Percentiles rank a stretch among this genome's conserved stretches.
phyloP scores from a whole-genome alignment of 2,113 vertebrate species.

The Sakesphorus luctuosus region DNA sequence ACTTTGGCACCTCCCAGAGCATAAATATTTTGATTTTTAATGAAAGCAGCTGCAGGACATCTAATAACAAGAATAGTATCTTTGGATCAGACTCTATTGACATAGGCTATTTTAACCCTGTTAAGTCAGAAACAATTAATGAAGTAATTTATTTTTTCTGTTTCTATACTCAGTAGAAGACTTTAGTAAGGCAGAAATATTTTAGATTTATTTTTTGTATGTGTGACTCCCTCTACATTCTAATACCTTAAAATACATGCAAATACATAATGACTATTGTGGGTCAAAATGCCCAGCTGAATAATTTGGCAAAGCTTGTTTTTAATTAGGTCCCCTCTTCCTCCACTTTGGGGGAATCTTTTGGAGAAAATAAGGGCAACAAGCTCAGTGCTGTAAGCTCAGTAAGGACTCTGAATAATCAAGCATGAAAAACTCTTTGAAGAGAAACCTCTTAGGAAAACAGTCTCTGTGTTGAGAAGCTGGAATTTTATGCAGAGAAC shows the following conservation, averaged over 20 bases:
- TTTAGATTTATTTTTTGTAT: background rate
- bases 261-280: background rate
- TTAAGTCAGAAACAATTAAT: background rate
- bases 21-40: conserved; percentile 42
- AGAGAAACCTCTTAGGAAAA: background rate
- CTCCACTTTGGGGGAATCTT: background rate
- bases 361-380: background rate
- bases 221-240: background rate
- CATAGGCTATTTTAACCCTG: background rate
- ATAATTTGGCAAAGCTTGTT: background rate
- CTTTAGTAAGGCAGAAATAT: background rate
- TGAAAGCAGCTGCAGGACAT: conserved; percentile 4
- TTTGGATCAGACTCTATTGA: background rate
- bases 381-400: background rate
- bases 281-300: background rate
- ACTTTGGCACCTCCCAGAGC: background rate
- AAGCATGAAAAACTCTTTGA: background rate
- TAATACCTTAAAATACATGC: background rate
- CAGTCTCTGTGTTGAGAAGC: background rate
- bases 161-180: background rate
- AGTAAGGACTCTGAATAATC: background rate
- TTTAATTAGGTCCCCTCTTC: background rate
- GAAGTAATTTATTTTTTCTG: background rate
- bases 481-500: background rate
- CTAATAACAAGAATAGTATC: background rate